Base-by-base conservation (phyloP, 2,888 invertebrate genomes). In the Gortyna flavago region DNA sequence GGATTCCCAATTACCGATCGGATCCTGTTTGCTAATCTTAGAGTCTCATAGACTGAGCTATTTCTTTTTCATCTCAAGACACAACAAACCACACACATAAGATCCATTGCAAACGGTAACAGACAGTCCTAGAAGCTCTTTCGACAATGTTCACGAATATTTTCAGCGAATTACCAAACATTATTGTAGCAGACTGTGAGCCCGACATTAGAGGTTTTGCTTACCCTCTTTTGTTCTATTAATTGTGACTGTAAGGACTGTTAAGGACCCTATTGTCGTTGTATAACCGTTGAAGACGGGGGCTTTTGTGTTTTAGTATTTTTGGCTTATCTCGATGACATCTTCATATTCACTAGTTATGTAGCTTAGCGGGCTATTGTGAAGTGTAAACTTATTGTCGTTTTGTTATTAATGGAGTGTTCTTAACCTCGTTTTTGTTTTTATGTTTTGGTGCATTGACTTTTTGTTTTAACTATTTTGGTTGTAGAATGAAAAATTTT, bases 241-340 rank as follows among this genome's bases (percentile, higher is more conserved):
- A 93, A 94, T 94, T 92, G 91, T 90, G 80, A 91, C 91, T 90
- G 88, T 93, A 91, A 92, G 92, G 85, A 90, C 77, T 77, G 83
- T 82, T 85, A 86, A 79, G 67, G 86, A 75, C 76, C 76, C 76
- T 74, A 86, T 84, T 85, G 84, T 86, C 68, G 61, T 71, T 72
- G 81, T 70, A 85, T 69, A 72, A 77, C 74, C 69, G 77, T 70
- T 83, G 79, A 89, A 87, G 87, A 90, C 89, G 73, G 72, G 87
- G 84, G 88, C 89, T 87, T 90, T 90, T 90, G 87, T 85, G 44
- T 83, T 83, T 75, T 41, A 89, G 85, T 88, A 86, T 88, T 88
- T 88, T 88, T 87, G 83, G 84, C 75, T 86, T 89, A 89, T 88
- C 85, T 88, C 74, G 81, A 89, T 75, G 85, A 89, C 79, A 70